These are phyloP conservation scores for Protophormia terraenovae DNA, from an alignment of 2,888 invertebrate genomes.

Conservation along the genomic window DNA sequence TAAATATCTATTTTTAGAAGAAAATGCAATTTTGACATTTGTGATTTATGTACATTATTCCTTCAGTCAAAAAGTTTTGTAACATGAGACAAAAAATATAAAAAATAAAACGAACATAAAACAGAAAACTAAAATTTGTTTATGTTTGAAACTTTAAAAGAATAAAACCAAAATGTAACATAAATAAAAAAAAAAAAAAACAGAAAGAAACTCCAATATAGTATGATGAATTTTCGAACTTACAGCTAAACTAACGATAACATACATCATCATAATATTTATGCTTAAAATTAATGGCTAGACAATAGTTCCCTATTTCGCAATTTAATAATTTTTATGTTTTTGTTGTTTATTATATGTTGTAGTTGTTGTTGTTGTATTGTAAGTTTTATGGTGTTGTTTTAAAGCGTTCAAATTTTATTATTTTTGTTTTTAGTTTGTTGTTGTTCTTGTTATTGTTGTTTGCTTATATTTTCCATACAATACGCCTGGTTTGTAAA, in stretches of 20 bases:
- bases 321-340: conserved; percentile 67
- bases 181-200: background rate
- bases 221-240: conserved; percentile 36
- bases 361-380: conserved; percentile 6
- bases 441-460: conserved; percentile 45
- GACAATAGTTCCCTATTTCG: conserved; percentile 78
- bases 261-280: conserved; percentile 35
- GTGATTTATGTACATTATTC: conserved; percentile 61
- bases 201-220: conserved; percentile 1
- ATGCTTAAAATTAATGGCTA: conserved; percentile 75
- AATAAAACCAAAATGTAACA: background rate
- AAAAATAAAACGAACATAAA: background rate
- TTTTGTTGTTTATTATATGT: background rate
- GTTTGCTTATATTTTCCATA: conserved; percentile 24
- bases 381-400: conserved; percentile 44
- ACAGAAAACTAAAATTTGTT: background rate
- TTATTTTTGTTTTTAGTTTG: background rate
- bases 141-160: background rate
- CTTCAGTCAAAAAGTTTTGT: conserved; percentile 50
- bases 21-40: conserved; percentile 60
- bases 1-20: conserved; percentile 38
- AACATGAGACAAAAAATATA: conserved; percentile 4
- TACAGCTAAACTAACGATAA: conserved; percentile 60
- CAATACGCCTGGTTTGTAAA: conserved; percentile 33
- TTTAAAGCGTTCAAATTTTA: conserved; percentile 39